A percentile compares a stretch with the other conserved stretches of the same genome.
phyloP scores from a whole-genome alignment of 2,888 invertebrate genomes.

The Candidula unifasciata region DNA sequence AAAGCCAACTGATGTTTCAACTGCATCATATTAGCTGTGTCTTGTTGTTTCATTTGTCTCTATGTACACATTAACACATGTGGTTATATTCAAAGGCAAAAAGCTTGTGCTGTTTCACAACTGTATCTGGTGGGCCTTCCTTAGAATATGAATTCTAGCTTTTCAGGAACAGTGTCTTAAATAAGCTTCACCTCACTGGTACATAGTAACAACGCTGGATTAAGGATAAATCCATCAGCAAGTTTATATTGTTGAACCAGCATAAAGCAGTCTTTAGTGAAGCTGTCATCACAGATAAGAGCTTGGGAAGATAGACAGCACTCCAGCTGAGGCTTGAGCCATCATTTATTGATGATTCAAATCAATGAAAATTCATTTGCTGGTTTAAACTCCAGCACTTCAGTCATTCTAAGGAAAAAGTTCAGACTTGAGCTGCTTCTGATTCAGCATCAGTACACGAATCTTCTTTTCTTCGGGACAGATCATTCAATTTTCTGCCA shows the following conservation, averaged over 20 bases:
- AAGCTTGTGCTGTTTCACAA: not conserved
- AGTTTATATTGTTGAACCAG: not conserved
- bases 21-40: not conserved
- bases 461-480: constrained; percentile 48
- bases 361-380: no score
- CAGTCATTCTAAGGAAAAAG: not conserved
- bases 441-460: constrained; percentile 53
- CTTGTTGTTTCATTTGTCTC: not conserved
- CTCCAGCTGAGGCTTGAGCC: not conserved
- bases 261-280: not conserved
- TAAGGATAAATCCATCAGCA: not conserved
- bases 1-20: no score
- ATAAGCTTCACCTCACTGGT: not conserved
- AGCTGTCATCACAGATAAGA: constrained; percentile 3
- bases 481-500: constrained; percentile 61
- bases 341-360: not conserved
- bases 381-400: not conserved
- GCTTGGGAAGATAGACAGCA: constrained; percentile 19
- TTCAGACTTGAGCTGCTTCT: constrained; percentile 66
- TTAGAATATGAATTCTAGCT: not conserved
- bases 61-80: constrained; percentile 16
- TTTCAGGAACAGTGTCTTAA: not conserved
- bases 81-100: not conserved
- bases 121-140: not conserved
- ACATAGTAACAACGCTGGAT: not conserved